Percentiles rank a stretch among this genome's conserved stretches.
Evolutionary conservation across 2,888 invertebrate species (phyloP).

Genomic region (Spilarctia lutea): DNA sequence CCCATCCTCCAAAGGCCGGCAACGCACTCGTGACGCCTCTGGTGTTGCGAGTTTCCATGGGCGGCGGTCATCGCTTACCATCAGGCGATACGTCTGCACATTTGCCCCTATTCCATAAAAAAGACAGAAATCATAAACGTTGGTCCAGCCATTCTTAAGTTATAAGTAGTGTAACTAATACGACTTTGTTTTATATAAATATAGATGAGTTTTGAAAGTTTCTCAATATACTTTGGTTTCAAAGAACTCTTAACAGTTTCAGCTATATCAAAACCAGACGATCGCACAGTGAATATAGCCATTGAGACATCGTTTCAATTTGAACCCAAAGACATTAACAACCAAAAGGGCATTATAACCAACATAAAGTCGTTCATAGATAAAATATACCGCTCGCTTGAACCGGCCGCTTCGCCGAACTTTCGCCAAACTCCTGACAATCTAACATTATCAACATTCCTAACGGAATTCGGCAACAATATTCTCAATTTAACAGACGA

Average conservation of each 20-base stretch:
- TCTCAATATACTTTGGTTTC: background rate
- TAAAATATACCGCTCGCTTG: constrained; percentile 20
- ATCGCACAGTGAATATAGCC: constrained; percentile 36
- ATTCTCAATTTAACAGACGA: constrained; percentile 4
- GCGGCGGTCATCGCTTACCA: too few relatives aligned
- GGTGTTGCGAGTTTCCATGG: too few relatives aligned
- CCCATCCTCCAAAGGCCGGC: too few relatives aligned
- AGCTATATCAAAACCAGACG: constrained; percentile 2
- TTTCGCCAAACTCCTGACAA: background rate
- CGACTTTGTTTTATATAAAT: too few relatives aligned
- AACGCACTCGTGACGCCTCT: too few relatives aligned
- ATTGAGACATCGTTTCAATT: constrained; percentile 43
- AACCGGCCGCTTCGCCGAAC: background rate
- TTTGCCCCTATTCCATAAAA: too few relatives aligned
- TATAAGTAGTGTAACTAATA: too few relatives aligned
- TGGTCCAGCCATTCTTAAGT: too few relatives aligned
- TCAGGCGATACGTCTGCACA: too few relatives aligned
- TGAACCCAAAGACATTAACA: constrained; percentile 30
- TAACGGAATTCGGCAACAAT: constrained; percentile 1
- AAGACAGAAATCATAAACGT: too few relatives aligned
- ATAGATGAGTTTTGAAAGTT: background rate
- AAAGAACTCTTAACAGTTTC: constrained; percentile 12
- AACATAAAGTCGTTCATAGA: constrained; percentile 30
- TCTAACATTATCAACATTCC: background rate
- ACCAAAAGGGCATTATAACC: constrained; percentile 20